A percentile compares a stretch with the other conserved stretches of the same genome.
Conservation (phyloP, 2,888 invertebrate species). For the Drosophila picticornis region DNA sequence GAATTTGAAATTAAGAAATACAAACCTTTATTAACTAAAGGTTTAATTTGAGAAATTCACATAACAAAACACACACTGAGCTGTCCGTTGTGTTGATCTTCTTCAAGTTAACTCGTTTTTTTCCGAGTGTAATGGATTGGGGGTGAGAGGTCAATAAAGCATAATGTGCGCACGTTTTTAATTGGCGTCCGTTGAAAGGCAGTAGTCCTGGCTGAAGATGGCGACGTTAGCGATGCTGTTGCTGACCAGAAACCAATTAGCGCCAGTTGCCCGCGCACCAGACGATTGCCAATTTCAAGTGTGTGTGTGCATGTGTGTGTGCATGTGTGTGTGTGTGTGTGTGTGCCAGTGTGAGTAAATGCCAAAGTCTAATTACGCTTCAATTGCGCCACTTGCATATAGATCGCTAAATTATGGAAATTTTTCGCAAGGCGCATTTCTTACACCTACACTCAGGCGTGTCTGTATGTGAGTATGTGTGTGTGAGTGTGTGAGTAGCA, state of each 20-base stretch:
- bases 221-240: slow-evolving; percentile 34
- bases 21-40: background rate
- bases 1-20: no score
- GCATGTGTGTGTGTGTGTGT: slow-evolving; percentile 12
- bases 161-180: slow-evolving; percentile 82
- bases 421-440: slow-evolving; percentile 79
- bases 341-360: slow-evolving; percentile 50
- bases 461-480: slow-evolving; percentile 12
- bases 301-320: slow-evolving; percentile 10
- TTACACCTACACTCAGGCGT: slow-evolving; percentile 41
- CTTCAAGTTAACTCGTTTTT: background rate
- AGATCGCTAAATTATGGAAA: slow-evolving; percentile 85
- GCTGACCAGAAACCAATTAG: slow-evolving; percentile 79
- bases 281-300: slow-evolving; percentile 60
- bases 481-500: slow-evolving; percentile 31
- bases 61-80: background rate
- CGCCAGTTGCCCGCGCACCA: slow-evolving; percentile 66
- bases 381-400: slow-evolving; percentile 85
- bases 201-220: slow-evolving; percentile 38
- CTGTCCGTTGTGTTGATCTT: background rate
- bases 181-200: slow-evolving; percentile 75
- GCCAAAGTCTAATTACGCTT: slow-evolving; percentile 84
- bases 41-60: background rate
- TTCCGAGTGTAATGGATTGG: background rate
- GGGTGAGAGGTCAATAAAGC: slow-evolving; percentile 75